phyloP scores from a whole-genome alignment of 1,140 invertebrate genomes.

The Pogonognathellus flavescens region DNA sequence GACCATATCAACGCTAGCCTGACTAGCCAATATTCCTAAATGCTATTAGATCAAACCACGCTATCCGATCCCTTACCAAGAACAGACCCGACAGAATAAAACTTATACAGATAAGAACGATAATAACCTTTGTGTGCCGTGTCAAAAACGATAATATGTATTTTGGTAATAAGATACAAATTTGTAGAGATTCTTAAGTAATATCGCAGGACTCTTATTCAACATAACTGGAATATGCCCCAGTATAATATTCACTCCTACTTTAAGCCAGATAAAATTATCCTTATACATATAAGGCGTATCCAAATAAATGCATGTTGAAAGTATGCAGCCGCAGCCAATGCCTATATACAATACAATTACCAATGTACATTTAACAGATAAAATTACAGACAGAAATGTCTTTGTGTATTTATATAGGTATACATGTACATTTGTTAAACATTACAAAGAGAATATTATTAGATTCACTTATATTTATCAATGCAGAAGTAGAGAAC shows the following conservation, averaged over 20 bases:
- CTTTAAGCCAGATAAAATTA: too few species aligned
- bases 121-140: neutral
- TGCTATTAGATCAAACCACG: neutral
- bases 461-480: too few species aligned
- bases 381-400: too few species aligned
- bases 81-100: neutral
- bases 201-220: neutral
- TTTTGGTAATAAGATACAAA: constrained; percentile 25
- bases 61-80: neutral
- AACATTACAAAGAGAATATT: too few species aligned
- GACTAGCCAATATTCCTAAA: neutral
- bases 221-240: too few species aligned
- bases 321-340: neutral
- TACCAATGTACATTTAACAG: too few species aligned
- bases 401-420: too few species aligned
- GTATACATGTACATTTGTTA: too few species aligned
- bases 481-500: too few species aligned
- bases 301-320: neutral
- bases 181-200: neutral
- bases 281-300: neutral
- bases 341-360: too few species aligned
- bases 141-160: neutral
- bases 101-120: neutral
- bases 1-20: too few species aligned
- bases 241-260: too few species aligned